Percentiles rank a stretch among this genome's conserved stretches.
phyloP scores from a whole-genome alignment of 1,140 invertebrate genomes.

The honey bee (Apis mellifera) region Amel_HAv3.1 CM009934.2:11518001-11518500 shows the following conservation, averaged over 20 bases:
- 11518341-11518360: slow-evolving; percentile 77
- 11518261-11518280: slow-evolving; percentile 81
- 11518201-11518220: slow-evolving; percentile 74
- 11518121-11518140: slow-evolving; percentile 43
- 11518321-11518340: slow-evolving; percentile 81
- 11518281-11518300: slow-evolving; percentile 85
- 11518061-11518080: neutral
- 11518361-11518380: neutral
- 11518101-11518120: slow-evolving; percentile 34
- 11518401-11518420: too few relatives aligned
- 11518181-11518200: slow-evolving; percentile 24
- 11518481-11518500: neutral
- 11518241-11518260: slow-evolving; percentile 64
- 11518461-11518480: neutral
- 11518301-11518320: slow-evolving; percentile 82
- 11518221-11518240: slow-evolving; percentile 83
- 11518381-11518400: too few relatives aligned
- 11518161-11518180: neutral
- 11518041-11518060: neutral
- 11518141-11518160: slow-evolving; percentile 46
- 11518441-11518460: too few relatives aligned
- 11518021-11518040: neutral
- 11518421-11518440: too few relatives aligned
- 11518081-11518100: neutral
- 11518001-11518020: neutral